Evolutionary conservation across 2,888 invertebrate genomes (phyloP).

Genomic region (Melinopterus prodromus): DNA sequence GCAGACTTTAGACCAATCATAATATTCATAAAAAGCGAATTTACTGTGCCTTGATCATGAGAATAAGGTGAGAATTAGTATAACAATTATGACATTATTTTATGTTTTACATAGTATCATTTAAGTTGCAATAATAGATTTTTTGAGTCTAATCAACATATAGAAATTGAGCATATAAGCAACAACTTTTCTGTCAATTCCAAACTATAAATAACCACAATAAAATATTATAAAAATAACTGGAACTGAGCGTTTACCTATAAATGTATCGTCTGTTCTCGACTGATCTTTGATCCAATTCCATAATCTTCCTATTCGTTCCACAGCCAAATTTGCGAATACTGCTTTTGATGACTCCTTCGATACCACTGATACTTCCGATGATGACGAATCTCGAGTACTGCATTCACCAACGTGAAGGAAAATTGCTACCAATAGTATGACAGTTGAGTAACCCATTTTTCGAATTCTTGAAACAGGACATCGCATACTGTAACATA

Average conservation of each 20-base stretch:
- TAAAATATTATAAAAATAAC: no score
- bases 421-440: background rate
- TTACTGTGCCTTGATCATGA: no score
- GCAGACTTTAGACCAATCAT: no score
- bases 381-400: background rate
- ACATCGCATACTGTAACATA: background rate
- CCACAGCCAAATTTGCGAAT: background rate
- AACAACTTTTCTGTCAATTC: no score
- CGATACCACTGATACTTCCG: background rate
- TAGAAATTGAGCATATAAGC: no score
- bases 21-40: no score
- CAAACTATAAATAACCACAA: no score
- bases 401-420: background rate
- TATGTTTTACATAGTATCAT: no score
- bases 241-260: slow-evolving; percentile 18
- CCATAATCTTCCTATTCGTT: slow-evolving; percentile 22
- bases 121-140: no score
- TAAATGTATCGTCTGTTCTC: slow-evolving; percentile 28
- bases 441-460: slow-evolving; percentile 5
- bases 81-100: no score
- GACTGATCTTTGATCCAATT: slow-evolving; percentile 32
- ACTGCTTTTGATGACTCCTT: slow-evolving; percentile 4
- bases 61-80: no score
- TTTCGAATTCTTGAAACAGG: background rate
- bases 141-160: no score